Percentiles rank a stretch among this genome's conserved stretches.
Evolutionary conservation across 2,113 vertebrate species (phyloP).

Genomic region (Sorex fumeus): DNA sequence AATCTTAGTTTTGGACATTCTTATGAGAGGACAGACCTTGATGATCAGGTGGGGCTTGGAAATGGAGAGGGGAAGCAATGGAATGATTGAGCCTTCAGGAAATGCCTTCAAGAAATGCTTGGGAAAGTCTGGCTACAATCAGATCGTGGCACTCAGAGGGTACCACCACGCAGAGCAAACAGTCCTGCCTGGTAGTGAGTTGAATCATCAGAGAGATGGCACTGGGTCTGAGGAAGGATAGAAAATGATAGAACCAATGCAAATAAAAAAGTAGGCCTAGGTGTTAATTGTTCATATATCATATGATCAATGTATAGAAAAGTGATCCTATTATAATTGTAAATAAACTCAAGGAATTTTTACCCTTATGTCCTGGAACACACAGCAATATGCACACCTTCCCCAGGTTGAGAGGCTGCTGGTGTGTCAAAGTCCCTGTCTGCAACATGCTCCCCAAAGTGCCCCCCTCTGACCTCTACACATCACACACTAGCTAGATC

Average conservation of each 20-base stretch:
- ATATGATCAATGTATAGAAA: slow-evolving; percentile 12
- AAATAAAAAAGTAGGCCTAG: background rate
- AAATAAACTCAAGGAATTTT: background rate
- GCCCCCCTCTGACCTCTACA: background rate
- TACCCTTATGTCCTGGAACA: background rate
- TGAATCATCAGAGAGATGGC: background rate
- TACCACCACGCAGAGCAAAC: background rate
- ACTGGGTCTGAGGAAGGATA: background rate
- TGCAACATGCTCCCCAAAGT: too few species aligned
- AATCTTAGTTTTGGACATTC: background rate
- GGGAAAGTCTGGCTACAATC: background rate
- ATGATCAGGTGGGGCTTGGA: too few species aligned
- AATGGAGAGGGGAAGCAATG: background rate
- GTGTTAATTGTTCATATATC: background rate
- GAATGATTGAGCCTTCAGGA: background rate
- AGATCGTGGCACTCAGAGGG: background rate
- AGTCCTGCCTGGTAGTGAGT: background rate
- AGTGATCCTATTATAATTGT: background rate
- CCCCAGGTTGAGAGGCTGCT: too few species aligned
- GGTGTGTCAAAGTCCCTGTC: too few species aligned
- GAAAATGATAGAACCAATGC: background rate
- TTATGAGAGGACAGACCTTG: too few species aligned
- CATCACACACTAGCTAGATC: background rate
- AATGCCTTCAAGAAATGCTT: background rate
- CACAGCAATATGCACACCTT: too few species aligned